Conservation (phyloP, 2,888 invertebrate genomes). For the Gastracanthus pulcherrimus region DNA sequence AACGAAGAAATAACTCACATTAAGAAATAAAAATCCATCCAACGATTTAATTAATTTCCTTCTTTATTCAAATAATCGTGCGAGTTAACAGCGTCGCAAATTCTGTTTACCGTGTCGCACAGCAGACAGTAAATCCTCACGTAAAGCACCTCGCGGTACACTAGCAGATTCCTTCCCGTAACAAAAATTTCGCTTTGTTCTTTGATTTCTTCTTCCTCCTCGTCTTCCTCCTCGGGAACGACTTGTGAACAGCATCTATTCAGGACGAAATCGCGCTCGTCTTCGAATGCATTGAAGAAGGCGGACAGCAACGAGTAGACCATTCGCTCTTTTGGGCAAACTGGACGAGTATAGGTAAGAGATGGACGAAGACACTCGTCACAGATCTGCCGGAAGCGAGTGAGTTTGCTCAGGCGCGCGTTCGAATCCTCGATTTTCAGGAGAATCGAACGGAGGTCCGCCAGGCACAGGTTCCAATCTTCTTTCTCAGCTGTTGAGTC, state of each 20-base stretch:
- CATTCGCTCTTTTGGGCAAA: not conserved
- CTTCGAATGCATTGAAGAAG: constrained; percentile 66
- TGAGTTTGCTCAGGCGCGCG: not conserved
- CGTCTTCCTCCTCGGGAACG: not conserved
- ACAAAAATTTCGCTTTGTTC: not conserved
- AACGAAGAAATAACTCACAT: not conserved
- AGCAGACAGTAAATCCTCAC: constrained; percentile 63
- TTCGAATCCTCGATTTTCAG: constrained; percentile 56
- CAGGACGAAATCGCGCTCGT: constrained; percentile 59
- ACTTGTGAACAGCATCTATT: not conserved
- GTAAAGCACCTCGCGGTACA: constrained; percentile 65
- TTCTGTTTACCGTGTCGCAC: constrained; percentile 58
- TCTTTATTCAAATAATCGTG: constrained; percentile 16
- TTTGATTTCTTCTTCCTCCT: not conserved
- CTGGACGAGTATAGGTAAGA: not conserved
- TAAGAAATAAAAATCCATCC: not conserved
- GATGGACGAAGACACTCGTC: not conserved
- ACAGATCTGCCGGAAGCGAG: constrained; percentile 25
- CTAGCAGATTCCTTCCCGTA: constrained; percentile 15
- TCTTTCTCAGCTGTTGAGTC: too few relatives aligned
- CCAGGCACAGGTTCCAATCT: constrained; percentile 65
- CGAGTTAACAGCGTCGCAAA: constrained; percentile 64
- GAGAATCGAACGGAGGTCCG: constrained; percentile 62
- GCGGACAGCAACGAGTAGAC: constrained; percentile 63
- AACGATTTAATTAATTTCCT: not conserved